A percentile compares a stretch with the other conserved stretches of the same genome.
Evolutionary conservation across 1,140 invertebrate genomes (phyloP).

Genomic region (Drosophila mojavensis): DNA sequence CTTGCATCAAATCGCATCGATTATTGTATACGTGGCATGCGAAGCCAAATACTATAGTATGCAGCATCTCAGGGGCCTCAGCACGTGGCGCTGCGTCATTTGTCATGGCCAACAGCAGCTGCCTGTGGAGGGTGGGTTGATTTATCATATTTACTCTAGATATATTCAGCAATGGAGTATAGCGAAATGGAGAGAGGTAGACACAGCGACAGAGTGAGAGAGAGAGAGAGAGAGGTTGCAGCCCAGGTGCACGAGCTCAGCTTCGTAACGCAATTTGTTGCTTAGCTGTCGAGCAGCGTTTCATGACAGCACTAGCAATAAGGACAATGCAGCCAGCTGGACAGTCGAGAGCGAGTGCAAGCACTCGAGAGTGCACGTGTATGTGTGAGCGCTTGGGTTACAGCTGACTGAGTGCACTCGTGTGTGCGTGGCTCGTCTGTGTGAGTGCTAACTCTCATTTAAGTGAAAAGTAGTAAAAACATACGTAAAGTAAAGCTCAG

Average conservation of each 20-base stretch:
- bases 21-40: constrained; percentile 63
- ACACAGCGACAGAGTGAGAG: background rate
- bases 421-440: background rate
- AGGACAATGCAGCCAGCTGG: constrained; percentile 5
- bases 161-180: constrained; percentile 30
- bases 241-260: constrained; percentile 77
- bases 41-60: constrained; percentile 37
- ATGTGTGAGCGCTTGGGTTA: background rate
- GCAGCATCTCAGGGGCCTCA: constrained; percentile 41
- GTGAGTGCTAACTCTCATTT: constrained; percentile 56
- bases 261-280: constrained; percentile 77
- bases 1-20: constrained; percentile 81
- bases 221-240: constrained; percentile 23
- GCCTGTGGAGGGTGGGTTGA: constrained; percentile 50
- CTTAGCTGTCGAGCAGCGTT: constrained; percentile 69
- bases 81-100: constrained; percentile 62
- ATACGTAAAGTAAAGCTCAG: constrained; percentile 24
- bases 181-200: constrained; percentile 19
- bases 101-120: constrained; percentile 63
- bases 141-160: constrained; percentile 78
- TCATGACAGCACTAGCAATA: constrained; percentile 64
- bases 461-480: constrained; percentile 46
- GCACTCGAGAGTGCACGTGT: constrained; percentile 3
- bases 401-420: background rate
- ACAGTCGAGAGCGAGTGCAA: constrained; percentile 9